These are phyloP conservation scores for Adoxophyes honmai DNA, from an alignment of 1,140 invertebrate genomes.

Conservation along the genomic window DNA sequence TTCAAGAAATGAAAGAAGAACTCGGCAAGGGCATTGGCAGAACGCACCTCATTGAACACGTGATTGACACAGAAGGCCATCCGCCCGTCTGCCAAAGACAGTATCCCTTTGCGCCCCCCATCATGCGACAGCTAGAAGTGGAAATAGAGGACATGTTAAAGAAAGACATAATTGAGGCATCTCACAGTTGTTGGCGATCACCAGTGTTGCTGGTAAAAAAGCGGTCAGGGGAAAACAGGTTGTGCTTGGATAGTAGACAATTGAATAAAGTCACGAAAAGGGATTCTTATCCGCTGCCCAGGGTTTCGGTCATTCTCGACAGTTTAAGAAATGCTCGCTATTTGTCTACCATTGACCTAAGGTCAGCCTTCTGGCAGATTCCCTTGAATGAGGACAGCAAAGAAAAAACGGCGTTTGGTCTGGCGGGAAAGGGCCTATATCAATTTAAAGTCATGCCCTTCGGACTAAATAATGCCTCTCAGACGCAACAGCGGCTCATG, in stretches of 20 bases:
- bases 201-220: conserved; percentile 28
- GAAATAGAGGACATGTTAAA: conserved; percentile 12
- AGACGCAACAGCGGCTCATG: conserved; percentile 18
- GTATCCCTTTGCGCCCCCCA: conserved; percentile 1
- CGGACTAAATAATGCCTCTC: conserved; percentile 23
- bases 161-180: conserved; percentile 7
- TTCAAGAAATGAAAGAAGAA: background rate
- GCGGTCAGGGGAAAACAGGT: conserved; percentile 18
- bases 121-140: background rate
- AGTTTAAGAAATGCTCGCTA: conserved; percentile 25
- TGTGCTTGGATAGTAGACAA: conserved; percentile 38
- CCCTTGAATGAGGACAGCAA: conserved; percentile 22
- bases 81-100: background rate
- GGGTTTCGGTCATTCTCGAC: conserved; percentile 31
- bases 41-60: background rate
- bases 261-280: conserved; percentile 40
- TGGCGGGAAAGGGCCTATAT: conserved; percentile 26
- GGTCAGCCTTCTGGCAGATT: conserved; percentile 40
- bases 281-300: conserved; percentile 35
- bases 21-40: conserved; percentile 1
- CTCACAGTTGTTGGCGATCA: conserved; percentile 23
- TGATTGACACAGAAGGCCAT: conserved; percentile 2
- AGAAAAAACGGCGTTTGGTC: conserved; percentile 29
- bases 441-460: conserved; percentile 30
- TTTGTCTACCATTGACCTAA: conserved; percentile 35